Base-by-base conservation (phyloP, 1,140 invertebrate species). In the Aphaenogaster floridana region DNA sequence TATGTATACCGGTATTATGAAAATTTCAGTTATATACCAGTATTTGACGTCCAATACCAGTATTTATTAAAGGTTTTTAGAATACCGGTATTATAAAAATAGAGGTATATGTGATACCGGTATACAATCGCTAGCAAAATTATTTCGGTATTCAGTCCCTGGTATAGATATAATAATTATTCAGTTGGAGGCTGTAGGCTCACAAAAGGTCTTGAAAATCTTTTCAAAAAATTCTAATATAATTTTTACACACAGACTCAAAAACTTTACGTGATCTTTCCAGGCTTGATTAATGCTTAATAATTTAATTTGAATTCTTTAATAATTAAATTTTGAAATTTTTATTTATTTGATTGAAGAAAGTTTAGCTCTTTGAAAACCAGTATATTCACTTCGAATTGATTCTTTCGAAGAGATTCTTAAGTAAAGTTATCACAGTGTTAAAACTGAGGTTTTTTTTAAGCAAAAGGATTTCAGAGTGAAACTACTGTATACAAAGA, bases 401-500 rank as follows among this genome's bases (percentile, higher is more conserved):
- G 36, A 80, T 42, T 54, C 1, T 54, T 81, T 57, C 0, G 28
- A 28, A 15, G 13, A 21, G 13, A 42, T 52, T 54, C n/a, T 66
- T 52, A 52, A 69, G 1, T 59, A 42, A 15, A 48, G 3, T 8
- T 36, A 8, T 48, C 9, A 52, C 6, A 61, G 5, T 42, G 21
- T 34, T 36, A 79, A 64, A 34, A 64, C 15, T 8, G 5, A 45
- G 15, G 9, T 9, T 21, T 21, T 28, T 48, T 50, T 48, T 1
- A 21, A 36, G 36, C 9, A 50, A 79, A 52, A 42, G 21, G 3
- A 69, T 42, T 71, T 54, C 50, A 42, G 9, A 81, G 50, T 80
- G n/a, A 54, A 74, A 61, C 17, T 50, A 48, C 28, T 74, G 8
- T 4, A 17, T 61, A 74, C 69, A 39, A 76, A 84, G 54, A n/a